Conservation (phyloP, 2,797 vertebrate genomes). For the Alosa sapidissima region DNA sequence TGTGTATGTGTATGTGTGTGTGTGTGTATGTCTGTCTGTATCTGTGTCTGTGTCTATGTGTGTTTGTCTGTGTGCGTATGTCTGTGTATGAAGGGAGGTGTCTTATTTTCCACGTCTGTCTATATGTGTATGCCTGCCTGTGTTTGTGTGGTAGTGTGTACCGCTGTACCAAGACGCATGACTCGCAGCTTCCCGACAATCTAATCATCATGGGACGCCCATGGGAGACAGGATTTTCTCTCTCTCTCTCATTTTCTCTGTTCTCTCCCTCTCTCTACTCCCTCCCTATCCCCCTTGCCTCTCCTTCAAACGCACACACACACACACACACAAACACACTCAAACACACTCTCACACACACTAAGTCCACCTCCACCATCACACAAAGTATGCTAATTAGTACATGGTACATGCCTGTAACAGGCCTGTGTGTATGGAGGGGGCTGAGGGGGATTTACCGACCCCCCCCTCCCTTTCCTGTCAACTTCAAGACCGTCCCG, state of each 20-base stretch:
- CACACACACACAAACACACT: slow-evolving; percentile 2
- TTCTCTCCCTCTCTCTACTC: neutral
- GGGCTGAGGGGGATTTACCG: slow-evolving; percentile 35
- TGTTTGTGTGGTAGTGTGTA: slow-evolving; percentile 14
- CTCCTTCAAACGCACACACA: slow-evolving; percentile 27
- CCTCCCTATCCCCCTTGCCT: neutral
- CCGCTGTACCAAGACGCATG: slow-evolving; percentile 31
- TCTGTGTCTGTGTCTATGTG: neutral
- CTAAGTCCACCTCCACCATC: neutral
- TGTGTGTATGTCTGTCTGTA: neutral
- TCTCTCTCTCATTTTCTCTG: neutral
- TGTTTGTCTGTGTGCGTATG: neutral
- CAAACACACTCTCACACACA: neutral
- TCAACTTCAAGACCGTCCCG: slow-evolving; percentile 48
- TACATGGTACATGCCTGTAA: slow-evolving; percentile 43
- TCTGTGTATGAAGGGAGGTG: neutral
- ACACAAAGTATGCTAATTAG: slow-evolving; percentile 57
- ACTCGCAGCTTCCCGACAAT: slow-evolving; percentile 48
- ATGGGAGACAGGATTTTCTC: slow-evolving; percentile 44
- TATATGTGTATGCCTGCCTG: neutral
- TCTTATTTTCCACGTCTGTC: neutral
- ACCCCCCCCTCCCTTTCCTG: slow-evolving; percentile 29
- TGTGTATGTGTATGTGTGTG: neutral
- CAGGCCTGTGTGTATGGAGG: slow-evolving; percentile 30
- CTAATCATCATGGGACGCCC: slow-evolving; percentile 50